phyloP scores from a whole-genome alignment of 2,888 invertebrate species.

The Acanthosepion lycidas region DNA sequence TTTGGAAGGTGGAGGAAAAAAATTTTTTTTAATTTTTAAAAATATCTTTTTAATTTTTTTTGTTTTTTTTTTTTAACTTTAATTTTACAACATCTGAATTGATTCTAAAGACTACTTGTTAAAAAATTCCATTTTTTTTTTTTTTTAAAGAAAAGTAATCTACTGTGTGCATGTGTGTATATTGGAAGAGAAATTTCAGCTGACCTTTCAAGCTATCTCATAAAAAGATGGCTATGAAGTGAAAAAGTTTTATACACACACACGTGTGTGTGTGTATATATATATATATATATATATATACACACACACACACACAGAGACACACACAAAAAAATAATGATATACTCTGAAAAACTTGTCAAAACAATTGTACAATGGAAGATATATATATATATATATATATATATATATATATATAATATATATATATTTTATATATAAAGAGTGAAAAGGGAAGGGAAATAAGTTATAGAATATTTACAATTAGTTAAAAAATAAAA shows the following conservation, averaged over 20 bases:
- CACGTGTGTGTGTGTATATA: no score
- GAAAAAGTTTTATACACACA: background rate
- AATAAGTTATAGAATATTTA: conserved; percentile 22
- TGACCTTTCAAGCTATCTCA: background rate
- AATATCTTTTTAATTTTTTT: background rate
- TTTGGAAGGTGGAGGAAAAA: background rate
- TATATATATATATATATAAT: no score
- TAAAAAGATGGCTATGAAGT: background rate
- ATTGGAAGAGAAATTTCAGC: conserved; percentile 14
- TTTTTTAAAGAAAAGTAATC: background rate
- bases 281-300: background rate
- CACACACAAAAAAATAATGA: background rate
- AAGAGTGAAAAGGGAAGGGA: background rate
- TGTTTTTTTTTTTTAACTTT: background rate
- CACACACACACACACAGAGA: background rate
- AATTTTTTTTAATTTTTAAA: background rate
- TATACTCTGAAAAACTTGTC: background rate
- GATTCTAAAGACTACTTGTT: background rate
- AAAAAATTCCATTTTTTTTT: background rate
- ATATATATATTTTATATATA: background rate
- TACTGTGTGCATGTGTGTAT: background rate
- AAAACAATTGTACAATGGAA: conserved; percentile 15
- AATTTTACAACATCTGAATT: conserved; percentile 20
- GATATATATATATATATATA: background rate
- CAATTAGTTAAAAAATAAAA: background rate